A percentile compares a stretch with the other conserved stretches of the same genome.
phyloP scores from a whole-genome alignment of 1,140 invertebrate species.

The Lerema accius region DNA sequence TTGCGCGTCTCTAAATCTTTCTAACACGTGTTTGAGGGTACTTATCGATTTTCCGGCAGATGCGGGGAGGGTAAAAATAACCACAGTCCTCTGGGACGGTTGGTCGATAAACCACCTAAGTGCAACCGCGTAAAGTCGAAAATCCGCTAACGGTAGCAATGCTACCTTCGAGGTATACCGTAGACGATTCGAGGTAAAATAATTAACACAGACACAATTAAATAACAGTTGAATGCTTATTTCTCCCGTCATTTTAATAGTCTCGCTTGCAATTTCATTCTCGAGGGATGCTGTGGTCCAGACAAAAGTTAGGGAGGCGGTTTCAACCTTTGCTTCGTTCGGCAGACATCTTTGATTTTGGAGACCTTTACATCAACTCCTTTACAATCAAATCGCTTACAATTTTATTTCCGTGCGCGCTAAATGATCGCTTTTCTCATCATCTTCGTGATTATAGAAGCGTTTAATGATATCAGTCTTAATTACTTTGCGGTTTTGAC shows the following conservation, averaged over 20 bases:
- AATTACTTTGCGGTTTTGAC: background rate
- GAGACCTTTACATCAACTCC: background rate
- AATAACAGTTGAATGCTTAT: constrained; percentile 26
- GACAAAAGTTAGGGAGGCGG: constrained; percentile 6
- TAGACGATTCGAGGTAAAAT: constrained; percentile 47
- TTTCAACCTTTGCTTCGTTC: constrained; percentile 5
- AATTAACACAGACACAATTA: constrained; percentile 55
- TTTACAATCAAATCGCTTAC: background rate
- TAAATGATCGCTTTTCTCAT: background rate
- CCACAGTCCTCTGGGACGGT: constrained; percentile 36
- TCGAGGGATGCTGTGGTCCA: constrained; percentile 15
- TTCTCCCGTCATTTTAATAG: constrained; percentile 27
- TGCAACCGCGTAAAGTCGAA: constrained; percentile 38
- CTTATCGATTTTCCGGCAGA: constrained; percentile 63
- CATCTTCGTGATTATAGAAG: background rate
- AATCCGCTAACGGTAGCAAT: constrained; percentile 6
- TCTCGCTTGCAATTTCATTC: constrained; percentile 21
- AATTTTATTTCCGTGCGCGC: background rate
- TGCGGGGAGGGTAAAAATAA: constrained; percentile 59
- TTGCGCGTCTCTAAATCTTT: constrained; percentile 39
- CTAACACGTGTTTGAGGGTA: constrained; percentile 49
- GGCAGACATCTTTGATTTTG: constrained; percentile 27
- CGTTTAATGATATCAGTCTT: too few relatives aligned
- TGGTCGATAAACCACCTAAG: constrained; percentile 41
- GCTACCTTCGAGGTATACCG: constrained; percentile 28